Evolutionary conservation across 2,113 vertebrate genomes (phyloP).

Genomic region (Lonchura striata): DNA sequence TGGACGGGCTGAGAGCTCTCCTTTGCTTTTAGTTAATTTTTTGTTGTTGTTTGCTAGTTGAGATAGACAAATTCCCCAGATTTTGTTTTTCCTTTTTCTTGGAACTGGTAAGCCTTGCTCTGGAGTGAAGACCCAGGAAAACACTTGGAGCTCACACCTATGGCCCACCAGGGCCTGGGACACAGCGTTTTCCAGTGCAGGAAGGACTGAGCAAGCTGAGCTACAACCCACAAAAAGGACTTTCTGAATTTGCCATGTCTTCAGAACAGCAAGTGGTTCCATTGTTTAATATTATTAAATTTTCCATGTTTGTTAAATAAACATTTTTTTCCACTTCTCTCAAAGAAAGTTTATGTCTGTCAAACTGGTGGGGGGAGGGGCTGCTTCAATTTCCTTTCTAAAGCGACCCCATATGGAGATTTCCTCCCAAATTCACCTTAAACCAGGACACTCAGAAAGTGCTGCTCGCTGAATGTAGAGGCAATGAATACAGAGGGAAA

Average conservation of each 20-base stretch:
- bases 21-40: neutral
- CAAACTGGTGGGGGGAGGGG: fast-evolving
- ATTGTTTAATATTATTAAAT: neutral
- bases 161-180: too few relatives aligned
- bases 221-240: fast-evolving
- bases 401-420: neutral
- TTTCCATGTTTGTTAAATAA: neutral
- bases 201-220: fast-evolving
- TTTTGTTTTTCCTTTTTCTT: neutral
- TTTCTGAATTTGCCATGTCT: neutral
- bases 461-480: neutral
- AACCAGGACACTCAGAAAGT: neutral
- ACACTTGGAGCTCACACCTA: neutral
- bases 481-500: neutral
- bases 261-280: neutral
- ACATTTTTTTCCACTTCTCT: neutral
- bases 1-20: fast-evolving
- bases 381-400: neutral
- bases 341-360: neutral
- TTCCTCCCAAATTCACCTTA: neutral
- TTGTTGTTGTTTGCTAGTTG: neutral
- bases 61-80: neutral
- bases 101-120: neutral
- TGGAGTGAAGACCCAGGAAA: neutral
- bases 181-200: fast-evolving